Evolutionary conservation across 2,888 invertebrate genomes (phyloP).

Genomic region (Lasioglossum malachurum): DNA sequence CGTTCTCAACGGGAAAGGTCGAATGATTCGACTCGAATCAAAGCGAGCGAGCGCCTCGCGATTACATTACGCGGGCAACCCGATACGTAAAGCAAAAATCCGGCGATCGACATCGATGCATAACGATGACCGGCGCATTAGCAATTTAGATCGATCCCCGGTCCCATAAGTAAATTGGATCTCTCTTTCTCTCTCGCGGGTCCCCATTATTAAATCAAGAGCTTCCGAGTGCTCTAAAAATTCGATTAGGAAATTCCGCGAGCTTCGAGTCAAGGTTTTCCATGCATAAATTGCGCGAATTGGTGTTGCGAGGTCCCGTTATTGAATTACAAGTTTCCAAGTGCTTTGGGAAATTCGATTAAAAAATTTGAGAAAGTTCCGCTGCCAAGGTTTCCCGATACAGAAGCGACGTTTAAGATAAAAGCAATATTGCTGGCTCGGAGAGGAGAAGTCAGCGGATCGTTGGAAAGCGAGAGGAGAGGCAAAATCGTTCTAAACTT

Average conservation of each 20-base stretch:
- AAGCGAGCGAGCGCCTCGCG: neutral
- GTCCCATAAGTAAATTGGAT: neutral
- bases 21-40: neutral
- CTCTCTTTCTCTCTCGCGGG: neutral
- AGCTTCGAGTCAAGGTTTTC: neutral
- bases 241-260: neutral
- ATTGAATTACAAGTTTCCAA: neutral
- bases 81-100: neutral
- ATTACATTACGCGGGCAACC: neutral
- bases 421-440: neutral
- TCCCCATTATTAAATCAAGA: neutral
- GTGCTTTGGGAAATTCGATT: neutral
- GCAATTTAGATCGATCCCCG: neutral
- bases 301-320: neutral
- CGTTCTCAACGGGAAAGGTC: constrained; percentile 14
- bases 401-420: neutral
- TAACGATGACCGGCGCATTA: neutral
- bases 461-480: neutral
- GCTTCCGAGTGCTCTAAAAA: neutral
- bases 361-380: neutral
- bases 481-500: neutral
- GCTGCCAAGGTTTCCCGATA: neutral
- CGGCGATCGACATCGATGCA: neutral
- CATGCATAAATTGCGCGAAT: neutral
- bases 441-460: neutral